These are phyloP conservation scores for Danionella cerebrum DNA, from an alignment of 2,113 vertebrate genomes.

Conservation along the genomic window DNA sequence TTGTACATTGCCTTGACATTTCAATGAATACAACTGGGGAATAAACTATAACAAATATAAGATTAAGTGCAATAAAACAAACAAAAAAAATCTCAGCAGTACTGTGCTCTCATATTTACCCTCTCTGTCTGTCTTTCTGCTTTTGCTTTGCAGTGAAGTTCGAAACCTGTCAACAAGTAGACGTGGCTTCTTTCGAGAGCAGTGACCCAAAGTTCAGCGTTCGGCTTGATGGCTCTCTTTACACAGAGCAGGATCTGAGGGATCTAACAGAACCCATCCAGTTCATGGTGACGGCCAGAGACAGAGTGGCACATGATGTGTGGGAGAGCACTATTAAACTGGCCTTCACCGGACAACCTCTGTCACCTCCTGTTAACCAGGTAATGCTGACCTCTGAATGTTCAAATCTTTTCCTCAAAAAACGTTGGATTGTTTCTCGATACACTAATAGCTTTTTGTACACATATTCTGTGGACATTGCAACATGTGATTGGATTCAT, in stretches of 20 bases:
- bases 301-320: slow-evolving; percentile 61
- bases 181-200: slow-evolving; percentile 74
- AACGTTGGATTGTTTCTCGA: no score
- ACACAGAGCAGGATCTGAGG: slow-evolving; percentile 67
- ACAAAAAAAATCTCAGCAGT: neutral
- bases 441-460: no score
- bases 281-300: slow-evolving; percentile 75
- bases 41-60: neutral
- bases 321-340: slow-evolving; percentile 81
- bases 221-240: slow-evolving; percentile 72
- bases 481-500: no score
- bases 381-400: slow-evolving; percentile 47
- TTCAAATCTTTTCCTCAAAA: no score
- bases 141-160: slow-evolving; percentile 74
- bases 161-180: slow-evolving; percentile 74
- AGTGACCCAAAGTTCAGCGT: slow-evolving; percentile 82
- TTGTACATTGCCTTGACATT: neutral
- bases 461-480: no score
- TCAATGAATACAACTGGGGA: neutral
- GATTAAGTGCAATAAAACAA: neutral
- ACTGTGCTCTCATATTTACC: neutral
- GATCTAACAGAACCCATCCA: slow-evolving; percentile 75
- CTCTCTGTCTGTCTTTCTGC: neutral
- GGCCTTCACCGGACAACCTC: slow-evolving; percentile 71
- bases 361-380: slow-evolving; percentile 55